Evolutionary conservation across 2,113 vertebrate species (phyloP), one percentile per base, ranked within the genome.

Genomic region (Climacteris rufus): DNA sequence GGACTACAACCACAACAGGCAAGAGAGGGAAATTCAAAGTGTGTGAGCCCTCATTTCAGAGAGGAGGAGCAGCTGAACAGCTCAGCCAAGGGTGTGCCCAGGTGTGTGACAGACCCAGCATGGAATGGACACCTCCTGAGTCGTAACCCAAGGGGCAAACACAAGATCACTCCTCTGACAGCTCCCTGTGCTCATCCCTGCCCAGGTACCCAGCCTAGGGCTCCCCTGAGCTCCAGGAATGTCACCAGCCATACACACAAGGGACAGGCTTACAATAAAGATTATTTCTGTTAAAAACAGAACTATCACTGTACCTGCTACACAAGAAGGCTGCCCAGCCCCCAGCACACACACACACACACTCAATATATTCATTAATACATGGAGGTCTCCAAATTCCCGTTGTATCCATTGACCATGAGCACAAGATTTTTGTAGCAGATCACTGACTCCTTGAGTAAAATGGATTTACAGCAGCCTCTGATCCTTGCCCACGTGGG

Each of bases 101-200:
- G 4, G 52, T n/a, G n/a, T 11, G 7, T 18, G 30, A 49, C 6
- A 78, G 30, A 56, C 4, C n/a, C 78, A 77, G 6, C 7, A 11
- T 5, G 1, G 13, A 68, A 45, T 7, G 0, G 0, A 13, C 5
- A 2, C 50, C 75, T 88, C 69, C 83, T 7, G 33, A 25, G 13
- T 1, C 3, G 0, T 1, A 54, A 27, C 13, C 31, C 17, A 8
- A 13, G 53, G 30, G n/a, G 40, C 12, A 44, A 10, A 16, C 8
- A 27, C 37, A 24, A 52, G 40, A 37, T 63, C 7, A 5, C 47
- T 9, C 28, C 78, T n/a, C 21, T 13, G 47, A 0, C 44, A 11
- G 3, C n/a, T 39, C 35, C 50, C 27, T 9, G 37, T 8, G 28
- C 0, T 7, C 78, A 23, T 2, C 59, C 15, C 6, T 11, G 27